Percentiles rank a stretch among this genome's conserved stretches.
These are phyloP conservation scores for Crossaster papposus DNA, from an alignment of 53 echinoderm and acorn worm genomes.

Conservation along the genomic window DNA sequence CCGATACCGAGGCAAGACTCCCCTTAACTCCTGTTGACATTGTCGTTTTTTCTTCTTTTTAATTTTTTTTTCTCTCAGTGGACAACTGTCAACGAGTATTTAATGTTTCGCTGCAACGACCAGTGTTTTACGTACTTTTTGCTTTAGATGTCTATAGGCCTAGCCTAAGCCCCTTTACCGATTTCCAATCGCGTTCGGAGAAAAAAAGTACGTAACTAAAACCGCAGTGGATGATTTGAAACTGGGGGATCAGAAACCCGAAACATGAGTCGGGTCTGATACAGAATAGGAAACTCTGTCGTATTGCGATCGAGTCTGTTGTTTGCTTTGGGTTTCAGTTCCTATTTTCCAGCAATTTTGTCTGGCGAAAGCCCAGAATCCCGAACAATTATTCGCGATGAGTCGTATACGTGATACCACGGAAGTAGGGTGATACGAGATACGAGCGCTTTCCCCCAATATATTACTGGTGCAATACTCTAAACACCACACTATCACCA, in stretches of 20 bases:
- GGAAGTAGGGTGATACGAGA: too few species aligned
- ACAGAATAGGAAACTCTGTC: not conserved
- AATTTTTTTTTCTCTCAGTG: not conserved
- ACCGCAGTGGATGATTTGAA: not conserved
- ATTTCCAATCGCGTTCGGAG: not conserved
- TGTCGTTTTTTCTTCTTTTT: not conserved
- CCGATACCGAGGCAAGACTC: not conserved
- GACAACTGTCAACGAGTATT: not conserved
- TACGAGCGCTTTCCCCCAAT: not conserved
- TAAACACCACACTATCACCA: too few species aligned
- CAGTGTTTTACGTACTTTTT: not conserved
- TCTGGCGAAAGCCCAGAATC: not conserved
- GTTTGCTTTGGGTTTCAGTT: not conserved
- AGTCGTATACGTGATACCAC: too few species aligned
- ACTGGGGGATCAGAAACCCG: not conserved
- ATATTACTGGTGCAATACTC: too few species aligned
- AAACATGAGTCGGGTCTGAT: not conserved
- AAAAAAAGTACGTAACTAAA: not conserved
- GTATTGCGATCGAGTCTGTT: not conserved
- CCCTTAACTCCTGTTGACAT: slow-evolving; percentile 17
- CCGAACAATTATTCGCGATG: too few species aligned
- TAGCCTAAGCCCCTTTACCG: not conserved
- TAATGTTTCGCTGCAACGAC: not conserved
- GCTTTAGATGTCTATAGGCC: not conserved
- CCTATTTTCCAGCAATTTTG: not conserved